Evolutionary conservation across 2,797 vertebrate genomes (phyloP), one percentile per base, ranked within the genome.

Genomic region (Tapirus indicus): DNA sequence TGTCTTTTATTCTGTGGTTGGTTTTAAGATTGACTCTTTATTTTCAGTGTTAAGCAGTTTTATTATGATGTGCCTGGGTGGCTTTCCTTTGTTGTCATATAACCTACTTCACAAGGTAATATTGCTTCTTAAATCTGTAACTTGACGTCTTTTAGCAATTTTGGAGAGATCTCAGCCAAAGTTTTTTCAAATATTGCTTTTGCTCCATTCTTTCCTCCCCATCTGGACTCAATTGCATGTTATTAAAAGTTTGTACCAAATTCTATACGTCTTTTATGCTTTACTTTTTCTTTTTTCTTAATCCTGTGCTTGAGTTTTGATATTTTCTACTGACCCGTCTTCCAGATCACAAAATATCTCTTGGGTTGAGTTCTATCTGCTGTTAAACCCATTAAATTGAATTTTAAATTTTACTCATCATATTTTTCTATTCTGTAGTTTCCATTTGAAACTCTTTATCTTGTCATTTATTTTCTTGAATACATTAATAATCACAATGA

Each of bases 391-490:
- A 20, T 17, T 89, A 77, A 80, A 44, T 35, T 87, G 60, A 94
- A 27, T 93, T 93, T 58, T 47, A 95, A 92, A 75, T 87, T 92
- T 83, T 83, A 86, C 3, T 72, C 49, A 75, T 49, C 16, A 7
- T 44, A 16, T 84, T 93, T 88, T 88, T 72, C 52, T 90, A 2
- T n/a, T 64, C n/a, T 74, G 29, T 2, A 88, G 21, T 82, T 84
- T 94, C 29, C 52, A 41, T 52, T 86, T 85, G 29, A 95, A 95
- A 85, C 4, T 13, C n/a, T 86, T 84, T n/a, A 35, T 62, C n/a
- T 69, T 95, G 41, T 54, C n/a, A 21, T 93, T 87, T 96, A 72
- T 72, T 93, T 93, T 90, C 58, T 92, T 56, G 5, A 86, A 29
- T 72, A 41, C 2, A 32, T 95, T 86, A 85, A 88, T 93, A 72